These are phyloP conservation scores for Eulemur mongoz DNA, from an alignment of 2,797 vertebrate genomes.

Conservation along the genomic window DNA sequence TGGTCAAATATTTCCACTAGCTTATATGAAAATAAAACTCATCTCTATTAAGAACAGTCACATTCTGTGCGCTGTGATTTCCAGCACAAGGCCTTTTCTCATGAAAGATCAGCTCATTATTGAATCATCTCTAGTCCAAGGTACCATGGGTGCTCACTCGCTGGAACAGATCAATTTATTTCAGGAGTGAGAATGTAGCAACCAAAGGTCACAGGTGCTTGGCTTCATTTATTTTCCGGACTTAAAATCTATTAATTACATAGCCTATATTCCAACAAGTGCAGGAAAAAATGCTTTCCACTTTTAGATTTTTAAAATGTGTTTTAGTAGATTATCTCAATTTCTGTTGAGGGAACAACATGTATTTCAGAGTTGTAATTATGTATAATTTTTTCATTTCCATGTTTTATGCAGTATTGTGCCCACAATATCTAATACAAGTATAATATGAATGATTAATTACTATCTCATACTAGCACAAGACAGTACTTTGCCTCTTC, in stretches of 20 bases:
- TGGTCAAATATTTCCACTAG: not conserved
- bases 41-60: constrained; percentile 32
- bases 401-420: constrained; percentile 50
- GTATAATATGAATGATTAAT: constrained; percentile 44
- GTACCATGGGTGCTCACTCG: not conserved
- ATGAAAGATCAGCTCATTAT: constrained; percentile 29
- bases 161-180: constrained; percentile 54
- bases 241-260: constrained; percentile 64
- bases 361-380: constrained; percentile 57
- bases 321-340: constrained; percentile 53
- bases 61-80: not conserved
- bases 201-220: constrained; percentile 52
- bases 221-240: constrained; percentile 61
- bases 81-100: not conserved
- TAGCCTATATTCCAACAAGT: constrained; percentile 25
- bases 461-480: constrained; percentile 20
- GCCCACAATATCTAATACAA: constrained; percentile 41
- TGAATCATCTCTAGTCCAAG: constrained; percentile 9
- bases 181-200: not conserved
- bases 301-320: constrained; percentile 65
- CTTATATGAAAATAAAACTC: constrained; percentile 46
- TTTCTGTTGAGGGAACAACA: constrained; percentile 50
- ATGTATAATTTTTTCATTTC: constrained; percentile 60
- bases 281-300: constrained; percentile 2
- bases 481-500: not conserved